phyloP scores from a whole-genome alignment of 2,888 invertebrate species.

The Drosophila cracens region DNA sequence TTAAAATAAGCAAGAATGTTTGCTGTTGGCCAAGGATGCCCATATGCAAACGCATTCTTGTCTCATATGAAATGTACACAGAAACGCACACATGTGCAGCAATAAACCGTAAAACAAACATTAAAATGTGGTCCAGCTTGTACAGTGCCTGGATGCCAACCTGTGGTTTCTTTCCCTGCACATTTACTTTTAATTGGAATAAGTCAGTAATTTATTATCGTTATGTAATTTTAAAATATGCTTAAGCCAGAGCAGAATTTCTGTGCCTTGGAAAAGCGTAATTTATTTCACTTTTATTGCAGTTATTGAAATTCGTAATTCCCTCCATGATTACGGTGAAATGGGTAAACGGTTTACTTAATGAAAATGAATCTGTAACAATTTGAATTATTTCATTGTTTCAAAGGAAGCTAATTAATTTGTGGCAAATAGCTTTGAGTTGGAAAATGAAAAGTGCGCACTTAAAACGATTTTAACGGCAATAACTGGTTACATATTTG shows the following conservation, averaged over 20 bases:
- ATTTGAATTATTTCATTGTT: background rate
- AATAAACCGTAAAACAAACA: background rate
- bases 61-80: no score
- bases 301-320: background rate
- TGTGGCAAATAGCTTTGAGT: background rate
- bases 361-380: background rate
- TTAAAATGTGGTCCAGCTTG: background rate
- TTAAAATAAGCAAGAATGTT: background rate
- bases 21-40: background rate
- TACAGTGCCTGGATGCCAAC: background rate
- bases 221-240: background rate
- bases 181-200: background rate
- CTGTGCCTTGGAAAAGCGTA: background rate
- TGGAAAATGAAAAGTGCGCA: background rate
- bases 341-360: background rate
- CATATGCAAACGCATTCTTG: background rate
- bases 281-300: background rate
- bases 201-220: background rate
- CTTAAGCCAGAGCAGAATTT: background rate
- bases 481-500: conserved; percentile 3
- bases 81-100: background rate
- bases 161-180: background rate
- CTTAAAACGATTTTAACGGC: background rate
- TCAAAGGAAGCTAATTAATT: background rate
- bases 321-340: background rate